phyloP scores from a whole-genome alignment of 2,888 invertebrate genomes.

The Thymelicus acteon region DNA sequence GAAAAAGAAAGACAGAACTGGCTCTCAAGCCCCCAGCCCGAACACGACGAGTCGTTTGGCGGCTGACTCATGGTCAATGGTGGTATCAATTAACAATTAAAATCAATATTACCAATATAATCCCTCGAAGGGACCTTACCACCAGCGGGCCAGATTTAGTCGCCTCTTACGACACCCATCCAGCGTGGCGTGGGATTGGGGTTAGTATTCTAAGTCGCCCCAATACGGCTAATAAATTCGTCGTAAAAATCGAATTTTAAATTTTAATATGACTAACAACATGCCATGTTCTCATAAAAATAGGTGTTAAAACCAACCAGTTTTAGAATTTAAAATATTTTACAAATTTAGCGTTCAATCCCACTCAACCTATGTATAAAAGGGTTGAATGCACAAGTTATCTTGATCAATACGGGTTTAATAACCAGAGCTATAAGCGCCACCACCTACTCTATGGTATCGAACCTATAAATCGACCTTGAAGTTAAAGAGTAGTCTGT shows the following conservation, averaged over 20 bases:
- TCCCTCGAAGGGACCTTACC: no score
- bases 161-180: no score
- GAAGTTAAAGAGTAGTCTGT: constrained; percentile 1
- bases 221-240: no score
- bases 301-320: background rate
- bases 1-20: no score
- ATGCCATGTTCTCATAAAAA: background rate
- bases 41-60: no score
- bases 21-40: no score
- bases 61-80: no score
- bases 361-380: background rate
- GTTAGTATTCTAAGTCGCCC: no score
- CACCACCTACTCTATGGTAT: constrained; percentile 61
- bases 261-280: background rate
- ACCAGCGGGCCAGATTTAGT: no score
- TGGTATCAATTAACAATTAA: no score
- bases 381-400: background rate
- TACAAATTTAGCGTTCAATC: background rate
- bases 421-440: constrained; percentile 5
- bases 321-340: background rate
- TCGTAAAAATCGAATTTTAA: background rate
- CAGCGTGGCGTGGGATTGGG: no score
- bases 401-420: constrained; percentile 17
- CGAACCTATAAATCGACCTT: constrained; percentile 72
- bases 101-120: no score